Conservation (phyloP, 2,113 vertebrate species). For the Catharus fuscescens region DNA sequence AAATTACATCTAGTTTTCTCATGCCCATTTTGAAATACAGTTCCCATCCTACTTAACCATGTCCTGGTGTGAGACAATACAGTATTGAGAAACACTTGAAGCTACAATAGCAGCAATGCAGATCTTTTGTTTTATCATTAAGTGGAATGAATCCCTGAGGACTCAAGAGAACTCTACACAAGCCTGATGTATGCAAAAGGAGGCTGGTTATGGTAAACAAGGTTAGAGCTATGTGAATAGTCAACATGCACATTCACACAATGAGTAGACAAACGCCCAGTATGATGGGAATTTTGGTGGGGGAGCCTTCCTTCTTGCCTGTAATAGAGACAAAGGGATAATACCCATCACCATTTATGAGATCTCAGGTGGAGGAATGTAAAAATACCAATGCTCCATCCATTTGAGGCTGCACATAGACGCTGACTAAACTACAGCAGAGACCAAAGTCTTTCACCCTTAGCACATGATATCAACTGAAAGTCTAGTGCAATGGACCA, state of each 20-base stretch:
- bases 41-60: background rate
- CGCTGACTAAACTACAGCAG: background rate
- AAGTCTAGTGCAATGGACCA: background rate
- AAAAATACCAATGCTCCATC: background rate
- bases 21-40: background rate
- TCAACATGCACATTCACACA: background rate
- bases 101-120: background rate
- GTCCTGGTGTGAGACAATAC: background rate
- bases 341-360: background rate
- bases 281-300: background rate
- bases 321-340: background rate
- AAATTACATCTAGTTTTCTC: constrained; percentile 3
- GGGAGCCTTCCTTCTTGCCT: background rate
- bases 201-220: background rate
- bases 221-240: background rate
- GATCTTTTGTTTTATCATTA: constrained; percentile 25
- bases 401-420: background rate
- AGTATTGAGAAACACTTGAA: constrained; percentile 14
- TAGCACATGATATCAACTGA: background rate
- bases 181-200: constrained; percentile 8
- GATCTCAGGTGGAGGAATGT: background rate
- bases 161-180: background rate
- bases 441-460: background rate
- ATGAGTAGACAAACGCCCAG: background rate
- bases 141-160: background rate